These are phyloP conservation scores for Pterocles orientalis DNA, from an alignment of 2,113 vertebrate species.

Conservation along the genomic window DNA sequence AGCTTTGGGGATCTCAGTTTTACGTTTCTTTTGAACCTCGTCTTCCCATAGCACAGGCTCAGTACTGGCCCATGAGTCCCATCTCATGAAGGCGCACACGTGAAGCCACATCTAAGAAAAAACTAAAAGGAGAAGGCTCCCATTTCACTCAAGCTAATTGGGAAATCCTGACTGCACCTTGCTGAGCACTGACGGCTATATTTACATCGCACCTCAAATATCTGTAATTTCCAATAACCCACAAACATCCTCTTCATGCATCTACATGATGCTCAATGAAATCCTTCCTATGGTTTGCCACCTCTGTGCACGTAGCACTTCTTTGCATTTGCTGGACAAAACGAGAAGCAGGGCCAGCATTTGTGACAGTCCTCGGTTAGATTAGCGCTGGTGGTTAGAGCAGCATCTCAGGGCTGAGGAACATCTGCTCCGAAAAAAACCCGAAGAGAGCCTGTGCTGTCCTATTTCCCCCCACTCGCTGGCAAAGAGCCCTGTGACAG, in stretches of 20 bases:
- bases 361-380: not conserved
- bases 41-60: not conserved
- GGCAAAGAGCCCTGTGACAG: not conserved
- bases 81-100: not conserved
- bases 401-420: not conserved
- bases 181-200: not conserved
- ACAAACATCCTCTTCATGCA: not conserved
- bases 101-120: not conserved
- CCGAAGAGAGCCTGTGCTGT: not conserved
- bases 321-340: not conserved
- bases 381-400: not conserved
- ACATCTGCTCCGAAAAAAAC: conserved; percentile 23
- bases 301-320: not conserved
- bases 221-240: not conserved
- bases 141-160: not conserved
- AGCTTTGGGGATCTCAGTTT: not conserved
- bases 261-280: not conserved
- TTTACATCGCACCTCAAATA: not conserved
- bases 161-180: not conserved
- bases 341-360: not conserved
- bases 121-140: not conserved
- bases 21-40: not conserved
- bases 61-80: not conserved
- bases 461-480: not conserved
- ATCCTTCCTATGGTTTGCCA: not conserved